phyloP scores from a whole-genome alignment of 2,888 invertebrate species.

The Julus scandinavius region DNA sequence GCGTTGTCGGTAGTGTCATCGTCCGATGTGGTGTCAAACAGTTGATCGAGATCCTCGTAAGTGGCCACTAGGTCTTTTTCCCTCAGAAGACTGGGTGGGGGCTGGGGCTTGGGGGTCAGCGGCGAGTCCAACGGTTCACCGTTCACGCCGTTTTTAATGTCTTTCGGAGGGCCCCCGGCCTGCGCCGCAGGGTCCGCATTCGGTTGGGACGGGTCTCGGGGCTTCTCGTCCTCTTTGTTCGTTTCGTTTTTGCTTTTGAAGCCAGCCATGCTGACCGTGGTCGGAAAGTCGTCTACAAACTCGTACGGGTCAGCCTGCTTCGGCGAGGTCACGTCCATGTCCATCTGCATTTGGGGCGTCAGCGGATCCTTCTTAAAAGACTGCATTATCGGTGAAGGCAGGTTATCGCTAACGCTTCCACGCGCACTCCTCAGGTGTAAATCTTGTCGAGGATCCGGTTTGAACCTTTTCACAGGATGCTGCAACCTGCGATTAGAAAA shows the following conservation, averaged over 20 bases:
- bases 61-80: constrained; percentile 90
- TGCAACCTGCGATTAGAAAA: constrained; percentile 73
- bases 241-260: constrained; percentile 65
- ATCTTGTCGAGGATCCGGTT: constrained; percentile 67
- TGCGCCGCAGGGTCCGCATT: constrained; percentile 15
- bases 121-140: constrained; percentile 56
- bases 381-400: constrained; percentile 50
- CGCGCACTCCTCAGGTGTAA: constrained; percentile 57
- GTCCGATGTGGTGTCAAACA: constrained; percentile 92
- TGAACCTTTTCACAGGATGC: constrained; percentile 90
- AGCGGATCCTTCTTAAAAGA: constrained; percentile 56
- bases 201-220: background rate
- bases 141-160: constrained; percentile 50
- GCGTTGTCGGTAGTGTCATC: constrained; percentile 78
- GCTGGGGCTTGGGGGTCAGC: constrained; percentile 58
- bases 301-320: constrained; percentile 74
- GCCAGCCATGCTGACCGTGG: constrained; percentile 67
- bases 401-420: constrained; percentile 51
- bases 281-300: constrained; percentile 74
- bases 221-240: constrained; percentile 55
- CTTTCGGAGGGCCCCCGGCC: constrained; percentile 48
- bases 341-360: constrained; percentile 57
- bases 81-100: constrained; percentile 76
- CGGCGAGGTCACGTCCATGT: constrained; percentile 53
- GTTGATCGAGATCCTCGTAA: constrained; percentile 90